These are phyloP conservation scores for Trilocha varians DNA, from an alignment of 2,888 invertebrate species.

Conservation along the genomic window DNA sequence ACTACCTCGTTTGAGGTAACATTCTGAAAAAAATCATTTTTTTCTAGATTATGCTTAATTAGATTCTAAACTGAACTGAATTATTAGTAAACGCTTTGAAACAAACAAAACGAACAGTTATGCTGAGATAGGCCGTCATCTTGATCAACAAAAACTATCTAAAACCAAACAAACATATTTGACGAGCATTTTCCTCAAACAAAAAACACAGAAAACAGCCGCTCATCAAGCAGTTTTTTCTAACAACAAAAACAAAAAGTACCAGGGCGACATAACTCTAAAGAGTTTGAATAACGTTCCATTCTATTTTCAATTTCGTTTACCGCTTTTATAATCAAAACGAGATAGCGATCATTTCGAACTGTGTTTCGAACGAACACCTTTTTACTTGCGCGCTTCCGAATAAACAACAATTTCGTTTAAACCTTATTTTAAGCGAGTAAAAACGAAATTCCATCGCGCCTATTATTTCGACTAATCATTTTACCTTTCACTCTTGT, in stretches of 20 bases:
- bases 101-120: no score
- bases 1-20: no score
- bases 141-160: no score
- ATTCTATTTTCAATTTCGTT: neutral
- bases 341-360: neutral
- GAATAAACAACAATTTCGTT: neutral
- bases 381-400: neutral
- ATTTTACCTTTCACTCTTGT: neutral
- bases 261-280: neutral
- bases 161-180: no score
- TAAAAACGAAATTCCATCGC: neutral
- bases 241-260: neutral
- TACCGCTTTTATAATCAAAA: neutral
- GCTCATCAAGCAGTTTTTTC: neutral
- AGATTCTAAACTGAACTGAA: no score
- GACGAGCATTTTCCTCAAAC: no score
- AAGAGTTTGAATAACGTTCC: neutral
- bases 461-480: neutral
- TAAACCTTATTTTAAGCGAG: neutral
- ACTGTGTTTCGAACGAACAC: neutral
- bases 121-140: no score
- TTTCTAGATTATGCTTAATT: no score
- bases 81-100: no score
- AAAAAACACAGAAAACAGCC: neutral
- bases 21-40: no score